Percentiles rank a stretch among this genome's conserved stretches.
phyloP scores from a whole-genome alignment of 2,797 vertebrate genomes.

The Chiroxiphia lanceolata region DNA sequence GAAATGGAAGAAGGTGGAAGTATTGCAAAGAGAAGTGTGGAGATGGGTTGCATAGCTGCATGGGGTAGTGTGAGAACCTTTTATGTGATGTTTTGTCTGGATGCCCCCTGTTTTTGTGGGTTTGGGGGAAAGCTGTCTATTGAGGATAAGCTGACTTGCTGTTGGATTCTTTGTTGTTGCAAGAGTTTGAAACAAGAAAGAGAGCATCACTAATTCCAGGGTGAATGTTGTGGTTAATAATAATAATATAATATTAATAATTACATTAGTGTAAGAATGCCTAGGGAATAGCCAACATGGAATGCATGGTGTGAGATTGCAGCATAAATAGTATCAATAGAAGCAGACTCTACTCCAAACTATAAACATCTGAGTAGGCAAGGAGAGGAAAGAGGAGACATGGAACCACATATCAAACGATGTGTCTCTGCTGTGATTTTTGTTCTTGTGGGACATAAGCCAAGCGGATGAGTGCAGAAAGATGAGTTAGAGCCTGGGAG shows the following conservation, averaged over 20 bases:
- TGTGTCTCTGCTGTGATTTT: neutral
- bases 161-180: neutral
- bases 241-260: neutral
- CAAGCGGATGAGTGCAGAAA: neutral
- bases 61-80: neutral
- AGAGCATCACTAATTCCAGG: neutral
- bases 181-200: neutral
- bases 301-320: neutral
- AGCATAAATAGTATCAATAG: neutral
- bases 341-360: neutral
- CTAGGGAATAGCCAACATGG: neutral
- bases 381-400: neutral
- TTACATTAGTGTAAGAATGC: neutral
- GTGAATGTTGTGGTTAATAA: neutral
- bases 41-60: neutral
- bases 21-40: neutral
- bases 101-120: neutral
- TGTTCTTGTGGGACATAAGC: neutral
- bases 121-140: neutral
- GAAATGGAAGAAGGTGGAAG: neutral
- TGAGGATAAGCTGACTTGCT: neutral
- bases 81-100: neutral
- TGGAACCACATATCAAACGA: neutral
- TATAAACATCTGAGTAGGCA: neutral
- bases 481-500: neutral